A percentile compares a stretch with the other conserved stretches of the same genome.
Conservation (phyloP, 2,797 vertebrate genomes). For the Aldrovandia affinis region DNA sequence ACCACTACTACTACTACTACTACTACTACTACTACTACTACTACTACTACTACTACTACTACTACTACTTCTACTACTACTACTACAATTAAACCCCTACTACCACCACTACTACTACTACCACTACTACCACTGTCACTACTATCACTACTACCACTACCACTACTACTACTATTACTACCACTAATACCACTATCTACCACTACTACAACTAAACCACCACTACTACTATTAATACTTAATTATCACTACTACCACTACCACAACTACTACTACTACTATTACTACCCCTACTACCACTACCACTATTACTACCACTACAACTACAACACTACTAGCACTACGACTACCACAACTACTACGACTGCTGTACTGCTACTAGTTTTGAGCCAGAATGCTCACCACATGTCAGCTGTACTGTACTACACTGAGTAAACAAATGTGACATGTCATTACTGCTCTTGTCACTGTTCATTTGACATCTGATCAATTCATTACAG, state of each 20-base stretch:
- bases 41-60: conserved; percentile 12
- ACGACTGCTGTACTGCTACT: background rate
- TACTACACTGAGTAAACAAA: background rate
- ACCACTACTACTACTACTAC: background rate
- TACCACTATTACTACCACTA: background rate
- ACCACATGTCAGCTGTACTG: background rate
- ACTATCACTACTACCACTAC: background rate
- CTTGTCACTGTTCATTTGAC: background rate
- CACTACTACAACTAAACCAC: background rate
- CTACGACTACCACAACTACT: background rate
- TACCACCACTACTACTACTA: conserved; percentile 15
- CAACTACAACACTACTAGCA: background rate
- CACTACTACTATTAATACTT: too few species aligned
- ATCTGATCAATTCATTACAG: conserved; percentile 4
- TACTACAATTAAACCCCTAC: background rate
- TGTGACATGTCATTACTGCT: background rate
- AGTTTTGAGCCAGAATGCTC: background rate
- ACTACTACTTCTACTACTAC: background rate
- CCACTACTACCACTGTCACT: background rate
- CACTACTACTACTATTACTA: conserved; percentile 17
- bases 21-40: background rate
- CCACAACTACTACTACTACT: too few species aligned
- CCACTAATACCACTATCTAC: background rate
- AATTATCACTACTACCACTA: too few species aligned
- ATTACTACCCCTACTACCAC: background rate